These are phyloP conservation scores for Dicyrtoma fusca DNA, from an alignment of 2,888 invertebrate species.

Conservation along the genomic window DNA sequence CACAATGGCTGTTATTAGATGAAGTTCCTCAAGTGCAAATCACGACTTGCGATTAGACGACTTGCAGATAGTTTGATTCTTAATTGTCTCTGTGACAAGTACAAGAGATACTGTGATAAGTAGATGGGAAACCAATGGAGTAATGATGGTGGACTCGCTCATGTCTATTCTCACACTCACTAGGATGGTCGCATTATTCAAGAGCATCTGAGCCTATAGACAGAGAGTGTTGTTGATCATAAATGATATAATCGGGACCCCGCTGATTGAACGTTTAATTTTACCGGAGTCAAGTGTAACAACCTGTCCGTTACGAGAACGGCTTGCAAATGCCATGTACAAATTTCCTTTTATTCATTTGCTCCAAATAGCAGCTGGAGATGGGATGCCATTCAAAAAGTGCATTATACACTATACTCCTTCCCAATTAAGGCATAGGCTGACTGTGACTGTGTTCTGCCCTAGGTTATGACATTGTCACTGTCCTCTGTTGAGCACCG, in stretches of 20 bases:
- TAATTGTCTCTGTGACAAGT: conserved; percentile 23
- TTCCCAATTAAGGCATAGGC: too few relatives aligned
- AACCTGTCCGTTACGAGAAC: conserved; percentile 21
- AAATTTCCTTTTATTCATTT: background rate
- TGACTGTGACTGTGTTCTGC: too few relatives aligned
- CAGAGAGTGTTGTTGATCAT: background rate
- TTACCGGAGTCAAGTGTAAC: background rate
- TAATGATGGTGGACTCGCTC: background rate
- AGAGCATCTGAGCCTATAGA: too few relatives aligned
- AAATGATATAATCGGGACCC: conserved; percentile 20
- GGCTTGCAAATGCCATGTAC: too few relatives aligned
- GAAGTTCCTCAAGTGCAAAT: conserved; percentile 21
- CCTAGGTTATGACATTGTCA: too few relatives aligned
- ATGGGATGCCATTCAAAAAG: too few relatives aligned
- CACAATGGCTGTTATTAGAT: background rate
- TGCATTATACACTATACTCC: too few relatives aligned
- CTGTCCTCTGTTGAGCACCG: too few relatives aligned
- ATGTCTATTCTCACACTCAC: too few relatives aligned
- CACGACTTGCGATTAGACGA: conserved; percentile 17
- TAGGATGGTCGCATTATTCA: too few relatives aligned
- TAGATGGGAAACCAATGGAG: background rate
- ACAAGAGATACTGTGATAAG: conserved; percentile 5
- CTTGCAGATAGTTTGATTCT: conserved; percentile 24
- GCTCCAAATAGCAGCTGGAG: too few relatives aligned
- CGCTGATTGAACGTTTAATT: conserved; percentile 18